Evolutionary conservation across 2,888 invertebrate species (phyloP).

Genomic region (Eupeodes latifasciatus): DNA sequence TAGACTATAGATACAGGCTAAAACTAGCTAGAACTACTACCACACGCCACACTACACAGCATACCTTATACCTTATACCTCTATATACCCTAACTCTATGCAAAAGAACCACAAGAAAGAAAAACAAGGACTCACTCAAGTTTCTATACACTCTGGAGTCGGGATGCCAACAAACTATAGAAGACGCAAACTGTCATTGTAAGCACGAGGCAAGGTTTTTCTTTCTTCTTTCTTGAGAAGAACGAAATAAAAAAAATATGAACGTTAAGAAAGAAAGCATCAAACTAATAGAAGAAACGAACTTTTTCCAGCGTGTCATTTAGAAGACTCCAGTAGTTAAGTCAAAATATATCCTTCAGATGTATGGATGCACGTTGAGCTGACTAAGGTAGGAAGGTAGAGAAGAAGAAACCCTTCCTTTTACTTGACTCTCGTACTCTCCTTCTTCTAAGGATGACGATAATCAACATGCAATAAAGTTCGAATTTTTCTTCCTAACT

Average conservation of each 20-base stretch:
- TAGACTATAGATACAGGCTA: background rate
- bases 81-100: background rate
- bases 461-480: constrained; percentile 76
- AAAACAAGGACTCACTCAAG: constrained; percentile 63
- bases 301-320: constrained; percentile 71
- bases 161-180: constrained; percentile 24
- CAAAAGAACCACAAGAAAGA: constrained; percentile 52
- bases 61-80: background rate
- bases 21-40: constrained; percentile 7
- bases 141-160: background rate
- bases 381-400: background rate
- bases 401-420: constrained; percentile 18
- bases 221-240: constrained; percentile 37
- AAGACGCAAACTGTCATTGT: constrained; percentile 75
- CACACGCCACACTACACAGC: background rate
- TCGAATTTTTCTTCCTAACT: constrained; percentile 72
- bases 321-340: constrained; percentile 70
- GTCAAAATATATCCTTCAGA: constrained; percentile 60
- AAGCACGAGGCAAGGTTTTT: constrained; percentile 73
- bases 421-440: background rate
- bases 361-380: background rate
- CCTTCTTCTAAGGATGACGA: constrained; percentile 36
- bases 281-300: constrained; percentile 35
- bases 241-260: background rate
- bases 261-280: background rate